Evolutionary conservation across 2,113 vertebrate genomes (phyloP).

Genomic region (Progne subis): DNA sequence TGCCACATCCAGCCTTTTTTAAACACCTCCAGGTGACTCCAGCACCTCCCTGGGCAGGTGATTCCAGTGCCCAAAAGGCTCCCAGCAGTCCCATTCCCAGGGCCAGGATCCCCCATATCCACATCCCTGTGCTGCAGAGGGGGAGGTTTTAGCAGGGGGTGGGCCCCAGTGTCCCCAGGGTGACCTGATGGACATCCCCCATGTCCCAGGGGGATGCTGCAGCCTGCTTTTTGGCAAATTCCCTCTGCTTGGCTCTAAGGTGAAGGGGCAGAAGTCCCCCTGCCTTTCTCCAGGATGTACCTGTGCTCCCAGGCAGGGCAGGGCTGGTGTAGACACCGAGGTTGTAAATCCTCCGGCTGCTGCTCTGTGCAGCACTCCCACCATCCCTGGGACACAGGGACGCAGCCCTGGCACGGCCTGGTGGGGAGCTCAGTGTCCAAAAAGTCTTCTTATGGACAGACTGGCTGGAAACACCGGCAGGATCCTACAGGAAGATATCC

Average conservation of each 20-base stretch:
- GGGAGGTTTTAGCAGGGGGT: rapidly evolving
- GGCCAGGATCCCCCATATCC: background rate
- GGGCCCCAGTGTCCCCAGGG: rapidly evolving
- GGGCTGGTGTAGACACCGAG: background rate
- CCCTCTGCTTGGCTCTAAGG: background rate
- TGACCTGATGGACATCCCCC: rapidly evolving
- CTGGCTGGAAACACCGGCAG: background rate
- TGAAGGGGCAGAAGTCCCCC: background rate
- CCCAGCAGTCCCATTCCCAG: background rate
- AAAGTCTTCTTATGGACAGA: background rate
- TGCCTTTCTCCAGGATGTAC: background rate
- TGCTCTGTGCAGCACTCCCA: background rate
- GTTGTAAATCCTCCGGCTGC: conserved; percentile 31
- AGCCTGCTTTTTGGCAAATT: background rate
- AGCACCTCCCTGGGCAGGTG: background rate
- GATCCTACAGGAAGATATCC: background rate
- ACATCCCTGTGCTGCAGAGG: background rate
- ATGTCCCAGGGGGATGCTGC: background rate
- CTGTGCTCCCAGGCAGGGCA: conserved; percentile 2
- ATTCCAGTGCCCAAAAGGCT: background rate
- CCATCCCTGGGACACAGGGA: background rate
- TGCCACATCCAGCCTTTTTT: background rate
- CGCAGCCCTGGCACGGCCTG: background rate
- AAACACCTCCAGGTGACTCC: background rate
- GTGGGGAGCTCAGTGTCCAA: background rate